Evolutionary conservation across 2,113 vertebrate genomes (phyloP), one percentile per base, ranked within the genome.

Genomic region (Paramormyrops kingsleyae): DNA sequence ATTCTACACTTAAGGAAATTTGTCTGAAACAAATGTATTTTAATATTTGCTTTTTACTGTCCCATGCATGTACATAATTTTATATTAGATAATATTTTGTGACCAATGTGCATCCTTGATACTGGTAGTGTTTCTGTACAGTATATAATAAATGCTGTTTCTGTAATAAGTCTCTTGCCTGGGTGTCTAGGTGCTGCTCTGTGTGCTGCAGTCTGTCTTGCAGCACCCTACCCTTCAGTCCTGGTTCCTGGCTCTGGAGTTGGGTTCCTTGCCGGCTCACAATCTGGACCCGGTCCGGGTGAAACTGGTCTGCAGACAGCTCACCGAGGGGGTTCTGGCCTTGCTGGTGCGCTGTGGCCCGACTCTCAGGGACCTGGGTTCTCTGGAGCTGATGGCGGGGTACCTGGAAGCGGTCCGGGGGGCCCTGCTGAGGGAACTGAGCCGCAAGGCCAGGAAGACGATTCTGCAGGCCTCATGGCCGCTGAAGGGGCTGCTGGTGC

Each of bases 241-340:
- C 93, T 99, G 98, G 98, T 99, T 97, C 92, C 94, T 99, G 93
- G 97, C 97, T 88, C 88, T 97, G 94, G 97, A 99, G 77, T 93
- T 92, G 52, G 93, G 91, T 89, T 92, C 93, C 4, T 44, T 97
- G 3, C 98, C 97, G 0, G 93, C 95, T 0, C 96, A 97, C 88
- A 92, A 88, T 4, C 95, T 99, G 90, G 97, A 96, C 90, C 97
- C 97, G 0, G 56, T 97, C 83, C 92, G 93, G 0, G 95, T 97
- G 42, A 98, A 97, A 92, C 94, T 94, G 0, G 92, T 99, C 24
- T 96, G 97, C 0, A 89, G 94, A 93, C 95, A 94, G 56, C 91
- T 99, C 52, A 97, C 91, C 0, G 91, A 94, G 0, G 94, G 93
- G 19, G 92, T 96, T 52, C 95, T 97, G 59, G 92, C 91, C 12